Base-by-base conservation (phyloP, 2,888 invertebrate genomes). In the Acronicta psi region DNA sequence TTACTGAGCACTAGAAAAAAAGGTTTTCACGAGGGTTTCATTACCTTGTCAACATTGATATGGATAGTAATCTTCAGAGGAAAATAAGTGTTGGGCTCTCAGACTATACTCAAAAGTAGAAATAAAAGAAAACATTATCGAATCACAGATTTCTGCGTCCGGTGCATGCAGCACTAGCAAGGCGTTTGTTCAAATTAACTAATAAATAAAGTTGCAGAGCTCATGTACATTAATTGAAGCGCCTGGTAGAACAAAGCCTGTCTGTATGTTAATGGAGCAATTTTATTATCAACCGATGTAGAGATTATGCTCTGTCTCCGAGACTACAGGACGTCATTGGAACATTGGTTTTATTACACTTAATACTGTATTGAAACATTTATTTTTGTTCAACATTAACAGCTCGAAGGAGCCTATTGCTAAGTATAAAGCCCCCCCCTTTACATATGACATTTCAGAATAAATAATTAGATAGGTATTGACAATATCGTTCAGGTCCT, bases 221-320 rank as follows among this genome's bases (percentile, higher is more conserved):
- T 51, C 44, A 53, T 44, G 49, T 56, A 53, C 60, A 49, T 69
- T 74, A 62, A 77, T 66, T 69, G 55, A 47, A 66, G 55, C 25
- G n/a, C 47, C 17, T 43, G 52, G 43, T 55, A 56, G 67, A 69
- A 73, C 69, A 65, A 74, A 74, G 70, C 46, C 54, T 63, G 66
- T 65, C 42, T 68, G 69, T 83, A 86, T 84, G 86, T 79, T 82
- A 86, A 88, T 85, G 77, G 76, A 73, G 78, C 79, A 80, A 85
- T 87, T 86, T 85, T 78, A 84, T 84, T 84, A 86, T 83, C 84
- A 78, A 80, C 77, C 76, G 84, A 87, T 86, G 63, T 51, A 25
- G 59, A 82, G 86, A 85, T 84, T 85, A 81, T 75, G 69, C 62
- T 29, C 63, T 79, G 69, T 76, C 74, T 68, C 63, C 51, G 55